phyloP scores from a whole-genome alignment of 2,888 invertebrate genomes.

The Dinocampus coccinellae region DNA sequence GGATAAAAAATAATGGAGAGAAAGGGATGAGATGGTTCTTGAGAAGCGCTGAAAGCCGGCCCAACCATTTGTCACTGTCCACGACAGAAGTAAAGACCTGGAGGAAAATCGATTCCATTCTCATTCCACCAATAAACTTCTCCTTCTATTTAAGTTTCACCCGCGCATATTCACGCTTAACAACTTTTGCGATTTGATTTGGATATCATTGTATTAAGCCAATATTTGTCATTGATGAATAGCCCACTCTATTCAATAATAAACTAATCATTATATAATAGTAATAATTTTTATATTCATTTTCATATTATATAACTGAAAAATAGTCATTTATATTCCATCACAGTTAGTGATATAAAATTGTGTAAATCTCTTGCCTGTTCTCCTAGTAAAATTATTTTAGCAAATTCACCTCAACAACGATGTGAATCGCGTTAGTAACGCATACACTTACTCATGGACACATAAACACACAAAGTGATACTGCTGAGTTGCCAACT shows the following conservation, averaged over 20 bases:
- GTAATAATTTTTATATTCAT: not conserved
- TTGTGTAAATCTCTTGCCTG: conserved; percentile 37
- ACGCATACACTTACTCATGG: conserved; percentile 21
- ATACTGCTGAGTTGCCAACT: conserved; percentile 2
- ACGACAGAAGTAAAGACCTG: conserved; percentile 62
- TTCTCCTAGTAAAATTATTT: conserved; percentile 6
- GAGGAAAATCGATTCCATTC: conserved; percentile 64
- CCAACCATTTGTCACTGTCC: conserved; percentile 67
- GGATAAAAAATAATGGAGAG: conserved; percentile 25
- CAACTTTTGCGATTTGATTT: conserved; percentile 10
- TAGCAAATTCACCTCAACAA: not conserved
- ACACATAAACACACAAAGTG: not conserved
- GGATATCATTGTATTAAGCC: not conserved
- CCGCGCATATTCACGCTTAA: conserved; percentile 19
- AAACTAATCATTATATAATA: not conserved
- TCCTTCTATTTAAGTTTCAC: conserved; percentile 42
- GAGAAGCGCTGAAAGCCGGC: conserved; percentile 36
- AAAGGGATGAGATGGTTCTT: conserved; percentile 47
- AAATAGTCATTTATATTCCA: not conserved
- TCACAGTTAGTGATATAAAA: not conserved
- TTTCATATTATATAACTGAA: not conserved
- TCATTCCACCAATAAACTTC: conserved; percentile 49
- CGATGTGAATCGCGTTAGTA: not conserved
- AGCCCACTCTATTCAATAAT: not conserved
- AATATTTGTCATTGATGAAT: not conserved